These are phyloP conservation scores for Lamellibrachia satsuma DNA, from an alignment of 2,888 invertebrate species.

Conservation along the genomic window DNA sequence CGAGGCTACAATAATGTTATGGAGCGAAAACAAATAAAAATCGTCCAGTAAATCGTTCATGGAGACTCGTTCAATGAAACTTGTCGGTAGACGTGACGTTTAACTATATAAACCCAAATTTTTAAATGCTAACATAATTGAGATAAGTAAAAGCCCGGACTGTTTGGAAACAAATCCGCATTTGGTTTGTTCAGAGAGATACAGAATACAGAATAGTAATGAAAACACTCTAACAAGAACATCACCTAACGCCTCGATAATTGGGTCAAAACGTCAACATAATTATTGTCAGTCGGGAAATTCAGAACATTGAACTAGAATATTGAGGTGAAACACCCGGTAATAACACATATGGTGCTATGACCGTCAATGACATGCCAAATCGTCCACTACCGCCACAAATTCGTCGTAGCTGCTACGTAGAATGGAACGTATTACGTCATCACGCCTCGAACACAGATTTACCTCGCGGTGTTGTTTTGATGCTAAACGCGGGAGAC, in stretches of 20 bases:
- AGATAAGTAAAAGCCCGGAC: too few relatives aligned
- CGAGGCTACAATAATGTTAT: too few relatives aligned
- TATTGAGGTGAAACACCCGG: not conserved
- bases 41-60: too few relatives aligned
- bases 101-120: too few relatives aligned
- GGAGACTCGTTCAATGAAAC: too few relatives aligned
- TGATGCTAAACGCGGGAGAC: not conserved
- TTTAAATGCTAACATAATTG: too few relatives aligned
- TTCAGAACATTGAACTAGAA: not conserved
- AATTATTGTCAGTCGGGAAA: not conserved
- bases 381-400: not conserved
- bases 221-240: not conserved
- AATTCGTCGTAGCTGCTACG: not conserved
- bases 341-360: not conserved
- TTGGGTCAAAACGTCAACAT: not conserved
- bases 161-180: too few relatives aligned
- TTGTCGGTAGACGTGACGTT: too few relatives aligned
- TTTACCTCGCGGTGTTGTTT: not conserved
- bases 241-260: not conserved
- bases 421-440: not conserved
- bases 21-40: too few relatives aligned
- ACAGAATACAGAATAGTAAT: too few relatives aligned
- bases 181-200: too few relatives aligned
- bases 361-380: not conserved
- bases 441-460: not conserved